Percentiles rank a stretch among this genome's conserved stretches.
phyloP scores from a whole-genome alignment of 2,797 vertebrate species.

The Acrossocheilus wenchowensis region DNA sequence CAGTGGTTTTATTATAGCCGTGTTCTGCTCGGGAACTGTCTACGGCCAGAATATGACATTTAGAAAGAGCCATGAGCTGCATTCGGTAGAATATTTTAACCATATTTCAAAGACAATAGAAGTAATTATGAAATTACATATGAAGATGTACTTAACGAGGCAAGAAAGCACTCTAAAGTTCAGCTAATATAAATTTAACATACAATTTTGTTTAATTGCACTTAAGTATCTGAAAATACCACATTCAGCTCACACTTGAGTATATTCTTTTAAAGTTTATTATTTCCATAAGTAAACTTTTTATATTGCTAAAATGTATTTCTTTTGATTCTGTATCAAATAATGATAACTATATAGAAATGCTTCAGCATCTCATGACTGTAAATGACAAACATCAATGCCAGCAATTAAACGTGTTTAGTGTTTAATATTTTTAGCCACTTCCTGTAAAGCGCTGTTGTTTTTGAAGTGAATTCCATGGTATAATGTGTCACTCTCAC shows the following conservation, averaged over 20 bases:
- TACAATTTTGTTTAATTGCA: neutral
- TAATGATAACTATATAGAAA: neutral
- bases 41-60: constrained; percentile 12
- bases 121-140: neutral
- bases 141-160: neutral
- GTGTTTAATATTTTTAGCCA: neutral
- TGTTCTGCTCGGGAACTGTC: neutral
- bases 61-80: neutral
- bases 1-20: neutral
- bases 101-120: neutral
- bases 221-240: neutral
- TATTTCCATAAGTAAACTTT: neutral
- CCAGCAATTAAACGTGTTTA: neutral
- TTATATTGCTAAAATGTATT: neutral
- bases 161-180: neutral
- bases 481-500: neutral
- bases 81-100: neutral
- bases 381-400: neutral
- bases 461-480: neutral
- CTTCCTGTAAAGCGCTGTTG: neutral
- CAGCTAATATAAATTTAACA: neutral
- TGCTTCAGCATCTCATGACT: neutral
- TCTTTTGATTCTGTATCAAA: neutral
- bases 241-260: neutral
- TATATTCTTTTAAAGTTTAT: neutral